Conservation (phyloP, 2,113 vertebrate species). For the Sander lucioperca region DNA sequence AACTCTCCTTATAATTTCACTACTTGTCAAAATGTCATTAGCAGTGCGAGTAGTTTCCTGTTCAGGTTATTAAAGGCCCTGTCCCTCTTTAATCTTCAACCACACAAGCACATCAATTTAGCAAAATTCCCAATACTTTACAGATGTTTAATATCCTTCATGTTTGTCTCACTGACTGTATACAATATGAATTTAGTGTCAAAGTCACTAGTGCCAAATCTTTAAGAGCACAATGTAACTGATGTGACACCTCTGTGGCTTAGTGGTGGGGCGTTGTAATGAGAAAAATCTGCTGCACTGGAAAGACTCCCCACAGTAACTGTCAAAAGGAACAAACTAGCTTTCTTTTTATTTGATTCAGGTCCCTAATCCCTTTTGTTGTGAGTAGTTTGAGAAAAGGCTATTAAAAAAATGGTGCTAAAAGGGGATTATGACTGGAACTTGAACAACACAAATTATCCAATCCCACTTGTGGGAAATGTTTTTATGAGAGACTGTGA, state of each 20-base stretch:
- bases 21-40: not conserved
- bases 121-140: not conserved
- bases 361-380: not conserved
- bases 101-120: not conserved
- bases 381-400: not conserved
- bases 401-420: not conserved
- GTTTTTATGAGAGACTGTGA: not conserved
- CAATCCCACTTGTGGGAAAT: not conserved
- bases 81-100: not conserved
- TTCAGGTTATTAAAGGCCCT: not conserved
- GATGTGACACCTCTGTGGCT: slow-evolving; percentile 20
- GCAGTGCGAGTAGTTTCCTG: not conserved
- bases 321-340: slow-evolving; percentile 4
- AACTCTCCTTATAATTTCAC: not conserved
- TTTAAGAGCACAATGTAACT: slow-evolving; percentile 13
- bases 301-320: slow-evolving; percentile 20
- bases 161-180: not conserved
- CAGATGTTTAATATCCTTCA: not conserved
- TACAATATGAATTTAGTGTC: slow-evolving; percentile 1
- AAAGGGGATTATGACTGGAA: not conserved
- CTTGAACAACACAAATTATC: not conserved
- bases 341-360: not conserved
- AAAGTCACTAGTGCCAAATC: not conserved
- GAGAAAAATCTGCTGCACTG: slow-evolving; percentile 41
- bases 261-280: slow-evolving; percentile 15